These are phyloP conservation scores for Drosophila meridionalis DNA, from an alignment of 2,888 invertebrate genomes.

Conservation along the genomic window DNA sequence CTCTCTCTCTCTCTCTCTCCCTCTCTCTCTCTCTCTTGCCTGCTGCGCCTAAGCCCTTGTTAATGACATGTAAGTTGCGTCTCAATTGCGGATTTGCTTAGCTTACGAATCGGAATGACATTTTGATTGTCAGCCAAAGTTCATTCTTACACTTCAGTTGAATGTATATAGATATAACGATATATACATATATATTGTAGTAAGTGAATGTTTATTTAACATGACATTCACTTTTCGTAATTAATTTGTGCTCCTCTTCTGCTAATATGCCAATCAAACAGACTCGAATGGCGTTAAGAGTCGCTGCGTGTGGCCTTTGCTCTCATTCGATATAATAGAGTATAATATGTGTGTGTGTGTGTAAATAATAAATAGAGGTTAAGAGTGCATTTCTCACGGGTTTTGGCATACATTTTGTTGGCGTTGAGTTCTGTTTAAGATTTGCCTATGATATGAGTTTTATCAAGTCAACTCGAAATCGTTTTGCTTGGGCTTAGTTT, in stretches of 20 bases:
- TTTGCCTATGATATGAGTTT: not conserved
- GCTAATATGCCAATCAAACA: constrained; percentile 61
- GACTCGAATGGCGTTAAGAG: constrained; percentile 49
- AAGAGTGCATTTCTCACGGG: not conserved
- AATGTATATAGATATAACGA: not conserved
- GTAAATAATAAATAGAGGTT: not conserved
- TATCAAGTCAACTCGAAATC: no score
- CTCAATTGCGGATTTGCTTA: constrained; percentile 79
- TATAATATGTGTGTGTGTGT: not conserved
- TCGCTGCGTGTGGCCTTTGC: constrained; percentile 33
- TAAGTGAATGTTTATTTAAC: constrained; percentile 15
- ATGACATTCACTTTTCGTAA: constrained; percentile 48
- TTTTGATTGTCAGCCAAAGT: constrained; percentile 67
- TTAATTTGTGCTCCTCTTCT: constrained; percentile 44
- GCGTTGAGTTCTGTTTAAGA: not conserved
- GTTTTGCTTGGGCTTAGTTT: not conserved
- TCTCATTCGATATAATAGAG: not conserved
- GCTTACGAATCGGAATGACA: constrained; percentile 66
- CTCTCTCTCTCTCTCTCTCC: not conserved
- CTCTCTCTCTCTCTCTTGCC: constrained; percentile 8
- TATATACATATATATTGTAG: not conserved
- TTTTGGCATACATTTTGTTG: not conserved
- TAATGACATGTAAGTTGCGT: constrained; percentile 80
- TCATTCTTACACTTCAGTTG: constrained; percentile 10
- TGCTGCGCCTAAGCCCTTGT: constrained; percentile 61